Conservation (phyloP, 2,113 vertebrate species). For the Cinclus mexicanus region DNA sequence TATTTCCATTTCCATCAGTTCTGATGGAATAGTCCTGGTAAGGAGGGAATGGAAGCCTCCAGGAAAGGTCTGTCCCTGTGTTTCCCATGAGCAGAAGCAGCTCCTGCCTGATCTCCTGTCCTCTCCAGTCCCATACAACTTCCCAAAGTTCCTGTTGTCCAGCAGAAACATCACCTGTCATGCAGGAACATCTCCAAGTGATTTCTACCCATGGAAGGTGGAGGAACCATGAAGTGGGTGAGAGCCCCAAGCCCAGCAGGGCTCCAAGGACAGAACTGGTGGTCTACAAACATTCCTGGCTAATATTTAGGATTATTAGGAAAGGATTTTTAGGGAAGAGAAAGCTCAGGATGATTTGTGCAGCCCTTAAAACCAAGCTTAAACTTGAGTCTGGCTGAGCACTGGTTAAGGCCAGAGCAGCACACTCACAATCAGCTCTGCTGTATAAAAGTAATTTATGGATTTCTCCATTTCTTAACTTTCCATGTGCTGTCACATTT, state of each 20-base stretch:
- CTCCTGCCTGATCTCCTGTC: background rate
- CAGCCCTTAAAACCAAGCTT: background rate
- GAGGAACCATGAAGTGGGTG: background rate
- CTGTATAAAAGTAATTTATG: slow-evolving; percentile 21
- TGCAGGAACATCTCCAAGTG: background rate
- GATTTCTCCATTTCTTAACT: slow-evolving; percentile 37
- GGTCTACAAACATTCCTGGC: background rate
- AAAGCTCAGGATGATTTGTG: background rate
- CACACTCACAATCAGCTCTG: background rate
- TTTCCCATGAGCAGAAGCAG: background rate
- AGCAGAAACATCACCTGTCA: background rate
- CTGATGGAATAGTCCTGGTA: background rate
- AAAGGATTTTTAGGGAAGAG: background rate
- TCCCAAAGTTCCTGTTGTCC: background rate
- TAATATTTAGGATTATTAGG: background rate
- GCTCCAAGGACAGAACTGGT: background rate
- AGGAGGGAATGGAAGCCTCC: background rate
- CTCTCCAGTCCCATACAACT: background rate
- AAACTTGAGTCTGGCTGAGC: background rate
- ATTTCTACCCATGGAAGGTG: background rate
- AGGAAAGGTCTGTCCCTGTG: background rate
- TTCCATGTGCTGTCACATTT: slow-evolving; percentile 31
- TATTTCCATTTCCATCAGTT: background rate
- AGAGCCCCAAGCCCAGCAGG: background rate
- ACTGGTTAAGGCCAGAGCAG: background rate